Conservation (phyloP, 2,888 invertebrate genomes). For the Tenthredo livida region DNA sequence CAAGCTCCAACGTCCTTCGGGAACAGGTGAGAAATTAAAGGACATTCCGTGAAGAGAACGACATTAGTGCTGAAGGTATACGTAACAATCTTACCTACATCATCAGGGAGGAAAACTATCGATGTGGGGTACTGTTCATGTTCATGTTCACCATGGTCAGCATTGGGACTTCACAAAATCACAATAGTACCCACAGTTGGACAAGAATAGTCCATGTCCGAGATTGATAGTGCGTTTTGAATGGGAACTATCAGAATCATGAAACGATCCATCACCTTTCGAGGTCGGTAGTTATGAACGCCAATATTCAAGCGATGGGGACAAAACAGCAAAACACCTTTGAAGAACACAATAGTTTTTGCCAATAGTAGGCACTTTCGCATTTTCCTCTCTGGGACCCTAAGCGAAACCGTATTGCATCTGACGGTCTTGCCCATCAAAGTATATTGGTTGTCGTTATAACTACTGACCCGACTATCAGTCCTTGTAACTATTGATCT, state of each 20-base stretch:
- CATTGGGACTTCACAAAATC: not conserved
- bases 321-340: not conserved
- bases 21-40: not conserved
- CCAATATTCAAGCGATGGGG: not conserved
- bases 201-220: not conserved
- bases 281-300: not conserved
- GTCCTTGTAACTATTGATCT: not conserved
- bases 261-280: not conserved
- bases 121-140: not conserved
- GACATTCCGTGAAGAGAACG: not conserved
- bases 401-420: not conserved
- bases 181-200: too few species aligned
- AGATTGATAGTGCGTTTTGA: not conserved
- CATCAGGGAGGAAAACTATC: not conserved
- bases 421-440: not conserved
- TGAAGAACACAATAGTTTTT: not conserved
- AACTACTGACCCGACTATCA: not conserved
- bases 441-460: not conserved
- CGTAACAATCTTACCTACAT: not conserved
- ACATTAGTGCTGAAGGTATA: not conserved
- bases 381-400: not conserved
- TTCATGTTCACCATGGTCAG: not conserved
- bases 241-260: not conserved
- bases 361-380: not conserved
- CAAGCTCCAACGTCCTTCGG: too few species aligned